Base-by-base conservation (phyloP, 2,113 vertebrate genomes). In the Lynx canadensis region DNA sequence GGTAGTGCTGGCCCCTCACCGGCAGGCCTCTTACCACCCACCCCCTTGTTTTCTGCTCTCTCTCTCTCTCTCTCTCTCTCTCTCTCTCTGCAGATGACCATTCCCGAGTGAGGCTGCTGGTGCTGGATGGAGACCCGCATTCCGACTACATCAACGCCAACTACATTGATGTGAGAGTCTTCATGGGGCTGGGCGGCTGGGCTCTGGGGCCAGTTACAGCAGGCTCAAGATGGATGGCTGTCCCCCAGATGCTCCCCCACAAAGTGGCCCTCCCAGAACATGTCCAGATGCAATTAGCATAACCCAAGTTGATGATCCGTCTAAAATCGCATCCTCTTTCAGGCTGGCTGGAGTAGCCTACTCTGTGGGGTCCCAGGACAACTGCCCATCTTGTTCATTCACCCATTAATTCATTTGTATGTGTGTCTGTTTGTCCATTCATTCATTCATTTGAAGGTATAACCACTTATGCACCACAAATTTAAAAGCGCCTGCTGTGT, bases 141-240 rank as follows among this genome's bases (percentile, higher is more conserved):
- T 99, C 99, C 0, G 99, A 99, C 99, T 99, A 99, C 98, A 99
- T 99, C 98, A 99, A 99, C n/a, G 99, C 99, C 98, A 99, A 99
- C 97, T 99, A 99, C 92, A 99, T 99, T 4, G 99, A 99, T 0
- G 99, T 99, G 98, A 99, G 99, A 98, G 76, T 85, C 41, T 68
- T 50, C n/a, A 4, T 1, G 3, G 55, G 80, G n/a, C 68, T 80
- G 83, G 45, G 85, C 3, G 52, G 16, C 41, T 3, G 5, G 71
- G 33, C 0, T 16, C 80, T 84, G 16, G 84, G 60, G 6, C 48
- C 55, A 21, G 60, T 52, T 57, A 7, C 38, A 18, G 21, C 25
- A 73, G 68, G n/a, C 41, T 91, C 21, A 21, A 68, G 60, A 25
- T 65, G 74, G 52, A 5, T 38, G 69, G 50, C 81, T 91, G 33